Base-by-base conservation (phyloP, 2,113 vertebrate genomes). In the Xiphorhynchus elegans region DNA sequence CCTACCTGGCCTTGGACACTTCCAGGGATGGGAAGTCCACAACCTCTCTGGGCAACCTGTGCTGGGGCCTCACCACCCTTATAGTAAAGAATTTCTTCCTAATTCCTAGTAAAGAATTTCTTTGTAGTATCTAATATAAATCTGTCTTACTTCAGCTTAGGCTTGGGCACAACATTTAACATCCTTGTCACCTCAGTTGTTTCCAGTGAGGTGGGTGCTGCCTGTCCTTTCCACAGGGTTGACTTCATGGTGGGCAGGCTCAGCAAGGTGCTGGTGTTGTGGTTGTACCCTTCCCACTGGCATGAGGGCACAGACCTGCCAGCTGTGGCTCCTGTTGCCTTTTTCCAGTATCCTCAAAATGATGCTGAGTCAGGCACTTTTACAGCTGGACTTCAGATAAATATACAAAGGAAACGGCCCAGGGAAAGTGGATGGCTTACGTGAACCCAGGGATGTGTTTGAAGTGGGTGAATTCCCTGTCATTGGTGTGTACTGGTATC, bases 401-500 rank as follows among this genome's bases (percentile, higher is more conserved):
- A 40, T 58, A 25, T 2, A 7, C 1, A 4, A 64, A 56, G 52
- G 66, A 87, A 40, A 53, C 20, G 33, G 28, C 8, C 9, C 20
- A 19, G 24, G n/a, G 29, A 18, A 68, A 44, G 4, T 23, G 55
- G 21, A 9, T 42, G 25, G 20, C 6, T 84, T 70, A 52, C 14
- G 59, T 63, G 44, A 39, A 9, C 25, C 25, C 14, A 6, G 26
- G 26, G 33, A 39, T 10, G 0, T 15, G 25, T 35, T 56, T 44
- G 18, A 20, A 13, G 4, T 47, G 25, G 40, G 5, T 58, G 40
- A 75, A 26, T 53, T 74, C 46, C 37, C 37, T 26, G 5, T 29
- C 37, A 4, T 0, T 55, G 1, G 0, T 56, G 4, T 33, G 4
- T 24, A 5, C 35, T 25, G 50, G 37, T 16, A 58, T 78, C 46